A percentile compares a stretch with the other conserved stretches of the same genome.
Conservation (phyloP, 1,140 invertebrate species). For the Ceratoteleas bidentatus region DNA sequence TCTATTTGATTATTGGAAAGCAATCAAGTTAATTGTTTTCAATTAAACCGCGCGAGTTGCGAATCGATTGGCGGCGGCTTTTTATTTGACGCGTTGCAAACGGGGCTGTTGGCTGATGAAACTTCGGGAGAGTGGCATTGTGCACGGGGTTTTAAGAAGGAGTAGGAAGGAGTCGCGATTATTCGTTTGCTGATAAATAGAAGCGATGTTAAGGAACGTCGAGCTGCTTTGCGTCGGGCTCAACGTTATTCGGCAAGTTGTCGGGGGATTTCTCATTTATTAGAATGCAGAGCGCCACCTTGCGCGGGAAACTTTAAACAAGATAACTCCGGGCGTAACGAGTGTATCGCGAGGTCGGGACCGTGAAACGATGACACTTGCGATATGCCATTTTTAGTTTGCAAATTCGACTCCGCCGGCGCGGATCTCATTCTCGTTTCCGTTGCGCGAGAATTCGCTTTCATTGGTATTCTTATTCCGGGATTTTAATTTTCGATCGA, state of each 20-base stretch:
- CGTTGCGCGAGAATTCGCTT: neutral
- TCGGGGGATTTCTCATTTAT: constrained; percentile 17
- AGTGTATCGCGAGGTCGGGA: constrained; percentile 15
- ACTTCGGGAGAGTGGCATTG: neutral
- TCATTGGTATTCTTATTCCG: neutral
- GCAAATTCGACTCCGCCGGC: neutral
- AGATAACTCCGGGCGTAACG: constrained; percentile 21
- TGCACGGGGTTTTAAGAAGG: no score
- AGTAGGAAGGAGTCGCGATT: no score
- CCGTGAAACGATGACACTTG: constrained; percentile 16
- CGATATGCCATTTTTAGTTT: constrained; percentile 10
- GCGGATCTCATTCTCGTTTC: neutral
- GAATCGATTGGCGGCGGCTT: neutral
- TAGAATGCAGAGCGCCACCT: constrained; percentile 27
- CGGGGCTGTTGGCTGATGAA: constrained; percentile 14
- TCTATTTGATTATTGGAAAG: constrained; percentile 46
- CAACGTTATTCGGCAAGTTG: constrained; percentile 28
- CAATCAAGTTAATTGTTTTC: constrained; percentile 37
- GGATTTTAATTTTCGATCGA: neutral
- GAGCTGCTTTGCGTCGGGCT: constrained; percentile 10
- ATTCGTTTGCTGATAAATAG: constrained; percentile 10
- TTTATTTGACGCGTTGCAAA: constrained; percentile 19
- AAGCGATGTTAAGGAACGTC: constrained; percentile 18
- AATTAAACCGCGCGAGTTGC: constrained; percentile 24
- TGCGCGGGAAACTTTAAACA: constrained; percentile 26